A percentile compares a stretch with the other conserved stretches of the same genome.
These are phyloP conservation scores for Brachynemurus nebulosus DNA, from an alignment of 2,888 invertebrate species.

Conservation along the genomic window DNA sequence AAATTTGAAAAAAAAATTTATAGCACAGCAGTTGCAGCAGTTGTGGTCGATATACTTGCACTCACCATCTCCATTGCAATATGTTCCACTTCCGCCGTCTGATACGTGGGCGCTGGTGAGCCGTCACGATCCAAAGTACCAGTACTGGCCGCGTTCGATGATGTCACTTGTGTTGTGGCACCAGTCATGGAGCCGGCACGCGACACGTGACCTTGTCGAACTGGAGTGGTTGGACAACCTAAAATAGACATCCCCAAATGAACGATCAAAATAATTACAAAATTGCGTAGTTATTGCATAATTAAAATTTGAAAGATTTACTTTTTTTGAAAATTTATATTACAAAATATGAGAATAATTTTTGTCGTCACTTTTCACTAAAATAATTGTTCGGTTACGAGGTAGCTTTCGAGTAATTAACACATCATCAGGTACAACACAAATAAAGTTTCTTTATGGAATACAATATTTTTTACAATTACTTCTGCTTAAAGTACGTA, in stretches of 20 bases:
- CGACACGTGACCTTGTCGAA: slow-evolving; percentile 22
- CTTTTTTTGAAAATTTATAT: no score
- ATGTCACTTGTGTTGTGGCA: slow-evolving; percentile 19
- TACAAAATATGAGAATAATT: no score
- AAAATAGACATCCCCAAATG: no score
- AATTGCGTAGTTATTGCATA: background rate
- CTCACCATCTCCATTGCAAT: slow-evolving; percentile 78
- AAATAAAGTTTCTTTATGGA: no score
- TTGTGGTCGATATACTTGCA: slow-evolving; percentile 23
- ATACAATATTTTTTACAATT: no score
- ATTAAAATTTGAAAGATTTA: no score
- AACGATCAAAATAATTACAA: background rate
- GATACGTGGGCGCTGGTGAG: slow-evolving; percentile 26
- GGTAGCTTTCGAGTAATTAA: no score
- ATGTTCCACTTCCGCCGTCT: slow-evolving; percentile 41
- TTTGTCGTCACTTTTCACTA: no score
- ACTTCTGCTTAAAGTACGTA: no score
- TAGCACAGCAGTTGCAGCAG: slow-evolving; percentile 1
- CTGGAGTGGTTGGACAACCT: slow-evolving; percentile 49
- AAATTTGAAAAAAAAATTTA: background rate
- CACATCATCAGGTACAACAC: no score
- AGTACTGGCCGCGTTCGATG: slow-evolving; percentile 29
- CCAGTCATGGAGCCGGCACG: slow-evolving; percentile 9
- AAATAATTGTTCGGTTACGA: no score
- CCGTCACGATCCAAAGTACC: slow-evolving; percentile 30